A percentile compares a stretch with the other conserved stretches of the same genome.
phyloP scores from a whole-genome alignment of 2,113 vertebrate species.

The Calcarius ornatus region DNA sequence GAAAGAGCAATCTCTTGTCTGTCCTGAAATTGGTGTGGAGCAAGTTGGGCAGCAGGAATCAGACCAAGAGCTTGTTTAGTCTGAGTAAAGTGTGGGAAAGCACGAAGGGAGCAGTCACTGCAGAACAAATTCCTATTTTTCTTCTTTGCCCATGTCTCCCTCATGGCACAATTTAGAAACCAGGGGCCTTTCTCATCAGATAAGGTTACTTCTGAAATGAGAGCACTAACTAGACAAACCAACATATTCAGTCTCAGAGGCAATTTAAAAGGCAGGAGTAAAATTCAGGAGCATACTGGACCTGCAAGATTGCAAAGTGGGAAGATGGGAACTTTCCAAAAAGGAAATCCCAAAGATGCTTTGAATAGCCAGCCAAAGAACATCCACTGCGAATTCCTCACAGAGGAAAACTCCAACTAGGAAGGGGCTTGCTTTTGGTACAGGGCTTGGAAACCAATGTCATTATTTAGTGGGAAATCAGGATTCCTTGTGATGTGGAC shows the following conservation, averaged over 20 bases:
- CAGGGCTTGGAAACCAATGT: not conserved
- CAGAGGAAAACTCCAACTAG: not conserved
- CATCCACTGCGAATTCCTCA: not conserved
- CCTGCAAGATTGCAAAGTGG: not conserved
- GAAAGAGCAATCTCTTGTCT: slow-evolving; percentile 32
- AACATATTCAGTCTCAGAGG: not conserved
- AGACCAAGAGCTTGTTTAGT: slow-evolving; percentile 9
- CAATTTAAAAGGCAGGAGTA: not conserved
- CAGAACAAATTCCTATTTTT: not conserved
- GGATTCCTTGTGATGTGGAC: not conserved
- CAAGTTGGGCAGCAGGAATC: slow-evolving; percentile 35
- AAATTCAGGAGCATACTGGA: not conserved
- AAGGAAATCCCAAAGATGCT: slow-evolving; percentile 38
- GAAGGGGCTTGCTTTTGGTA: not conserved
- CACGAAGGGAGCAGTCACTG: not conserved
- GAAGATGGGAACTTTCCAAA: slow-evolving; percentile 26
- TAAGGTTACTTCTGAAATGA: slow-evolving; percentile 29
- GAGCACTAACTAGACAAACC: not conserved
- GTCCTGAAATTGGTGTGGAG: slow-evolving; percentile 46
- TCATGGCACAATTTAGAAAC: not conserved
- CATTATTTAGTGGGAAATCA: not conserved
- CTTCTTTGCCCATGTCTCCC: not conserved
- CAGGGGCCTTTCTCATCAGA: slow-evolving; percentile 13
- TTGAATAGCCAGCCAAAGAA: not conserved
- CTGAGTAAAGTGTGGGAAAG: slow-evolving; percentile 27